Percentiles rank a stretch among this genome's conserved stretches.
These are phyloP conservation scores for Mystacides longicornis DNA, from an alignment of 2,888 invertebrate species.

Conservation along the genomic window DNA sequence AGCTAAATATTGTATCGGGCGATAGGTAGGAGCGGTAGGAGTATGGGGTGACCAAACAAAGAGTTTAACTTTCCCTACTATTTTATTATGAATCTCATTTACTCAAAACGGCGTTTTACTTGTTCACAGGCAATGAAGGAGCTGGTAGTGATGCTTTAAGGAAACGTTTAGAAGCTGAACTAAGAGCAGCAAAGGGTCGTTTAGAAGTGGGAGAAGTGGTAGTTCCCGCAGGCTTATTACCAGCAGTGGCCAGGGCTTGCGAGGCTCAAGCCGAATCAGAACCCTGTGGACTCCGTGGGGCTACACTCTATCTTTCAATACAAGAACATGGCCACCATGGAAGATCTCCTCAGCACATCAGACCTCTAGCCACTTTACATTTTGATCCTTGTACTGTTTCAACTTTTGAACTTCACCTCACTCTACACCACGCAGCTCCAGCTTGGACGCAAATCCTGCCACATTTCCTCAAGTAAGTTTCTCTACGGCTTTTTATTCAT, in stretches of 20 bases:
- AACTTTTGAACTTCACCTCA: conserved; percentile 85
- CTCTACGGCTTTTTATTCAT: neutral
- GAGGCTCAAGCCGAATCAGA: conserved; percentile 79
- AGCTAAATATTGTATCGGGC: no score
- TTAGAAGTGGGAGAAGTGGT: conserved; percentile 79
- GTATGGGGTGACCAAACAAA: no score
- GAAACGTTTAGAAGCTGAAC: conserved; percentile 66
- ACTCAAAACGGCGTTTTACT: conserved; percentile 5
- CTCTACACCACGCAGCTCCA: conserved; percentile 77
- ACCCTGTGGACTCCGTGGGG: conserved; percentile 83
- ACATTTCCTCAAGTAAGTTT: conserved; percentile 82
- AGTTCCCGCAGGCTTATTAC: conserved; percentile 74
- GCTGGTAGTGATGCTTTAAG: conserved; percentile 51
- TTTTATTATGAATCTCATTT: no score
- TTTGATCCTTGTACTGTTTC: conserved; percentile 81
- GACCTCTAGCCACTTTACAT: conserved; percentile 70
- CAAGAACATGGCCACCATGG: conserved; percentile 49
- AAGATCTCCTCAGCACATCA: conserved; percentile 50
- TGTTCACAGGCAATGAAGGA: conserved; percentile 20
- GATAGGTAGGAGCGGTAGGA: neutral
- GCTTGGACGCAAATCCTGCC: conserved; percentile 83
- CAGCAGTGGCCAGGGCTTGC: conserved; percentile 71
- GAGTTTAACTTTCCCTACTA: no score
- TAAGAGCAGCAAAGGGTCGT: conserved; percentile 72
- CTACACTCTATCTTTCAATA: conserved; percentile 77